Evolutionary conservation across 1,140 invertebrate species (phyloP), one percentile per base, ranked within the genome.

Genomic region (Kradibia gibbosae): DNA sequence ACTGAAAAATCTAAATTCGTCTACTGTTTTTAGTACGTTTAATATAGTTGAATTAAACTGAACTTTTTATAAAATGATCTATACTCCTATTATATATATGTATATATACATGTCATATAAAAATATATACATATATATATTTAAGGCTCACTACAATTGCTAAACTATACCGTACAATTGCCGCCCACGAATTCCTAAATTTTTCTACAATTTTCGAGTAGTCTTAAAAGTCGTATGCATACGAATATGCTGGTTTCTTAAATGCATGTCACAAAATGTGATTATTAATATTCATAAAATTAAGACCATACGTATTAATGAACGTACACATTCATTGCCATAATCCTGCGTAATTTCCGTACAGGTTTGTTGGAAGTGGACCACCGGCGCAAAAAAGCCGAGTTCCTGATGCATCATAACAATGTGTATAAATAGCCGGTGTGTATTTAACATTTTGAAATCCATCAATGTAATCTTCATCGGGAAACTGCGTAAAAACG

Each of bases 341-440:
- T 57, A 96, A 88, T 77, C 93, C 95, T 84, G 94, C 94, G 88
- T 96, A 96, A 83, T 91, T 91, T 73, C 98, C 98, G 86, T 96
- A 96, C 20, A 98, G 90, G 82, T 96, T 97, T 50, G 96, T 96
- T 5, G 97, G 96, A 60, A 99, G 92, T 7, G 98, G 98, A 0
- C 98, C 98, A 34, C 98, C 98, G 57, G 97, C 98, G 0, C 97
- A 95, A 92, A 99, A 99, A 8, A 99, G 91, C 80, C 97, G 91
- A 11, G 97, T 98, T 34, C 97, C 97, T 72, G 95, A 97, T 83
- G 94, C 94, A 91, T 99, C 98, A 89, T 98, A 99, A 89, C 97
- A 98, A 88, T 99, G 98, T 1, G 98, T 98, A 89, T 99, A 99
- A 86, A 99, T 97, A 22, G 98, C 97, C 65, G 97, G 96, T 28